Evolutionary conservation across 2,888 invertebrate genomes (phyloP), one percentile per base, ranked within the genome.

Genomic region (Melinaea marsaeus): DNA sequence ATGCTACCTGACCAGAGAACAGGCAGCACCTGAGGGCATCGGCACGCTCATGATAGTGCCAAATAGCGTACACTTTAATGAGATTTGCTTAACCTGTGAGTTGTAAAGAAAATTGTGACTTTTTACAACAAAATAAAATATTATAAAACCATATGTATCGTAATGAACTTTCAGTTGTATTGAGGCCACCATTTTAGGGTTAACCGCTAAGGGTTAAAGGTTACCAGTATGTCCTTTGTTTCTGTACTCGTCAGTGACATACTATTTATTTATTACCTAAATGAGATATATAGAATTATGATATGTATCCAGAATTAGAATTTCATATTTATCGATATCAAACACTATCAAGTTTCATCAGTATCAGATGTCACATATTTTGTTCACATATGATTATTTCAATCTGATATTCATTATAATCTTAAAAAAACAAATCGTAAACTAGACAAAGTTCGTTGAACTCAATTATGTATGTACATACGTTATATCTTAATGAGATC

Each of bases 41-140:
- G 97, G 97, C 46, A 95, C 95, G 69, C 92, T 97, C n/a, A 96
- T 97, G 93, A 92, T 96, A 63, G 96, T 96, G 7, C 96, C 96
- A 1, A 97, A 97, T 73, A 96, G 96, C 76, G 96, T 97, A 3
- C 97, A 97, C 79, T 97, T 97, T 80, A 96, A 95, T 61, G 97
- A 97, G 92, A 95, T 97, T 65, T 97, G 97, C 82, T 92, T 97
- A 61, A 94, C 95, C 54, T 97, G 97, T 97, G 88, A 94, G 95
- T 92, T 55, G 55, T 58, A n/a, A 61, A 22, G n/a, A 22, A 22
- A 22, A 22, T 22, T 22, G 22, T 13, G 55, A 0, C 48, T n/a
- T 54, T 37, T 61, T 47, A 33, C 33, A 46, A 58, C 22, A 47
- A 33, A 32, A 4, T n/a, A 45, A 22, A 22, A 32, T 13, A 57